phyloP scores from a whole-genome alignment of 1,140 invertebrate genomes.

The Calliphora vicina region DNA sequence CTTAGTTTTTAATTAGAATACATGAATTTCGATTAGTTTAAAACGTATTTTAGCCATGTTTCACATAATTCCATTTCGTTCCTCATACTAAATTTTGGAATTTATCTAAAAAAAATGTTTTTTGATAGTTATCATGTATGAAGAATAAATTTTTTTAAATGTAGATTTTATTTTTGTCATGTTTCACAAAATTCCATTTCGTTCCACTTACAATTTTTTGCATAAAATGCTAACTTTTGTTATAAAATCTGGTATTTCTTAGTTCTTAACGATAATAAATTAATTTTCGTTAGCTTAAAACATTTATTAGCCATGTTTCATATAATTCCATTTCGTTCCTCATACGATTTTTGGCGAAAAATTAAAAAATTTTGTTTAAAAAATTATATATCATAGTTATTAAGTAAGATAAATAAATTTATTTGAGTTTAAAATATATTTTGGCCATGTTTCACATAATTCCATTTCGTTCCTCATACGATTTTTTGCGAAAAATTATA shows the following conservation, averaged over 20 bases:
- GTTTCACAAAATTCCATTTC: not conserved
- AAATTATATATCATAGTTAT: too few relatives aligned
- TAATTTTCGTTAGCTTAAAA: not conserved
- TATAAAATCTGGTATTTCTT: too few relatives aligned
- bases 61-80: not conserved
- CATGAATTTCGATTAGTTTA: not conserved
- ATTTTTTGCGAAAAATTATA: too few relatives aligned
- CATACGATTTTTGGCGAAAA: not conserved
- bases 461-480: not conserved
- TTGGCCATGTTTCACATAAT: not conserved
- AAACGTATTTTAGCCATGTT: not conserved
- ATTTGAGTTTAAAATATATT: not conserved
- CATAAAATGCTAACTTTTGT: too few relatives aligned
- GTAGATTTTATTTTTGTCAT: not conserved
- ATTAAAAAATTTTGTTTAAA: too few relatives aligned
- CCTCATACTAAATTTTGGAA: not conserved
- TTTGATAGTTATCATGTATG: too few relatives aligned
- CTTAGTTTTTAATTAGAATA: not conserved
- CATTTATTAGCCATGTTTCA: not conserved
- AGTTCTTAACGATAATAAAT: too few relatives aligned
- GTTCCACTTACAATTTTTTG: not conserved
- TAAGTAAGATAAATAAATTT: not conserved
- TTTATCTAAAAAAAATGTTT: too few relatives aligned
- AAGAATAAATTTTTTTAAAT: not conserved
- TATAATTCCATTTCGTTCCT: not conserved